A percentile compares a stretch with the other conserved stretches of the same genome.
Conservation (phyloP, 2,113 vertebrate genomes). For the Seriola rivoliana region DNA sequence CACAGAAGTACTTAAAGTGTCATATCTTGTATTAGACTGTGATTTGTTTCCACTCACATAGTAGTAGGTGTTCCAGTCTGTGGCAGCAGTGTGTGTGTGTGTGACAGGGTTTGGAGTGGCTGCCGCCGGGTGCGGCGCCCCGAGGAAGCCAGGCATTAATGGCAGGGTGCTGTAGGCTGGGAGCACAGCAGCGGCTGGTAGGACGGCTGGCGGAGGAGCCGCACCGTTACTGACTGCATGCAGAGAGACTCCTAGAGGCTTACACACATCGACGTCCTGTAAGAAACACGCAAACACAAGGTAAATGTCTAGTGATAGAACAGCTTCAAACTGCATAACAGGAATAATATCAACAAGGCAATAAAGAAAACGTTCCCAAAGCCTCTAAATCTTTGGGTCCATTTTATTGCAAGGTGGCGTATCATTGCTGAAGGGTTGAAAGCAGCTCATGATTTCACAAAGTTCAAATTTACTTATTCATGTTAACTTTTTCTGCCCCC, state of each 20-base stretch:
- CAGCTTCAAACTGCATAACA: background rate
- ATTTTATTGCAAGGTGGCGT: background rate
- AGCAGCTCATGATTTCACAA: background rate
- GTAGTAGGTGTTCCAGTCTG: constrained; percentile 87
- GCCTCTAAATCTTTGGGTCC: background rate
- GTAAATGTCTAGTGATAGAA: background rate
- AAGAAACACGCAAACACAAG: constrained; percentile 19
- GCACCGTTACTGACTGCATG: constrained; percentile 80
- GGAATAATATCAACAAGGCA: too few species aligned
- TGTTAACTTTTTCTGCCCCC: constrained; percentile 8
- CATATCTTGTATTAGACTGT: background rate
- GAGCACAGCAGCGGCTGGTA: constrained; percentile 75
- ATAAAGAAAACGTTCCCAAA: too few species aligned
- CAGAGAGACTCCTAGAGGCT: constrained; percentile 81
- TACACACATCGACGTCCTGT: constrained; percentile 81
- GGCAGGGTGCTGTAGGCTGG: constrained; percentile 85
- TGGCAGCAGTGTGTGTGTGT: constrained; percentile 70
- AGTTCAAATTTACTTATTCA: background rate
- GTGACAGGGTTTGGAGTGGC: constrained; percentile 69
- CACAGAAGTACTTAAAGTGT: background rate
- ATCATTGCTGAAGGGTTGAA: background rate
- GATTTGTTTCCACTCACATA: constrained; percentile 79
- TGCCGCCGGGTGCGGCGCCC: constrained; percentile 76
- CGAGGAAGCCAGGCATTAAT: constrained; percentile 84
- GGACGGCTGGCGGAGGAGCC: constrained; percentile 75